Evolutionary conservation across 1,140 invertebrate species (phyloP), one percentile per base, ranked within the genome.

Genomic region (Holotrichia oblita): DNA sequence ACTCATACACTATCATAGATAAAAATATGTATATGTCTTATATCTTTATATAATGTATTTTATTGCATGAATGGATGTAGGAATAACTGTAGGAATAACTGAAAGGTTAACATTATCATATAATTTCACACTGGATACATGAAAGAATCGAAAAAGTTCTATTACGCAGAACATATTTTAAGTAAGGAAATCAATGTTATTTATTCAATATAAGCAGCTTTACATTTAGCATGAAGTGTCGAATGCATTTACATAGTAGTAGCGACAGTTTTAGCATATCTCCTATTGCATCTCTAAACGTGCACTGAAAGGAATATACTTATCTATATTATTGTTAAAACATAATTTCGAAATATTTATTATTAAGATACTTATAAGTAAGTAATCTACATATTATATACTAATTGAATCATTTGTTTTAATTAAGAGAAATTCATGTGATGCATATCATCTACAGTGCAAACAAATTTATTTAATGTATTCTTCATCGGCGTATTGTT

Each of bases 31-130:
- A 34, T 69, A 27, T 27, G 8, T 69, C 20, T 69, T n/a, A 7
- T 69, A 69, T 27, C 22, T 27, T 69, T 69, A 69, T 69, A 69
- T 9, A 27, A 55, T n/a, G n/a, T 17, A 55, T 55, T 55, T n/a
- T 55, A 55, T n/a, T 14, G 17, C 6, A 22, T 69, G 20, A 69
- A 24, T 69, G 61, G 27, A 27, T 27, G 61, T 69, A 6, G 9
- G 8, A 27, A 22, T 69, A 69, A 69, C 20, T 27, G 61, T 69
- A 6, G 9, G 8, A 27, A 22, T 69, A 69, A 69, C 20, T 27
- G 4, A 22, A 27, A 34, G 10, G 6, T 69, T 0, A 9, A 22
- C 20, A 22, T 6, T 27, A 48, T 14, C n/a, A 48, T 48, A 48
- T 55, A 17, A 55, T 55, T 55, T 34, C 3, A 7, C 42, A 55